Evolutionary conservation across 2,888 invertebrate genomes (phyloP).

Genomic region (Epirrita christyi): DNA sequence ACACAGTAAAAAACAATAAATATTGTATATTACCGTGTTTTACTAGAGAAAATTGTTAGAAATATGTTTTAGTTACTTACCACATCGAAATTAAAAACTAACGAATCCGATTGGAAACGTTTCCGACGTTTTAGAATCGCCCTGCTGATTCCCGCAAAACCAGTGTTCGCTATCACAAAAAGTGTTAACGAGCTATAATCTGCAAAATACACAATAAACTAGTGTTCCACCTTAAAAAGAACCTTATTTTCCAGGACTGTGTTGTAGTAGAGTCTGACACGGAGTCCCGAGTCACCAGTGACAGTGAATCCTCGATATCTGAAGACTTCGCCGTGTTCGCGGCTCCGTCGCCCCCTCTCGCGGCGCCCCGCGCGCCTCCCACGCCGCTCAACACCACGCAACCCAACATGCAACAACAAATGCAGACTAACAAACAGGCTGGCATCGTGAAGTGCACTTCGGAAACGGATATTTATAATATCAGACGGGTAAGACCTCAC

Average conservation of each 20-base stretch:
- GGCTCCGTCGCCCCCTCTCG: constrained; percentile 49
- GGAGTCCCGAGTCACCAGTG: constrained; percentile 47
- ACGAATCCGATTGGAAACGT: too few species aligned
- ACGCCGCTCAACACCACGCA: constrained; percentile 17
- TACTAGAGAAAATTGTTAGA: too few species aligned
- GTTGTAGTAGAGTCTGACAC: constrained; percentile 52
- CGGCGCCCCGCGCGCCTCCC: constrained; percentile 14
- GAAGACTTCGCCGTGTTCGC: constrained; percentile 55
- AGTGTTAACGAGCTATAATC: too few species aligned
- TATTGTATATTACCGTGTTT: too few species aligned
- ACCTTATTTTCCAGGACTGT: constrained; percentile 52
- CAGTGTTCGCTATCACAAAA: too few species aligned
- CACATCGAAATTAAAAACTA: too few species aligned
- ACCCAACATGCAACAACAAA: constrained; percentile 9
- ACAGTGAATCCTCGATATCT: constrained; percentile 53
- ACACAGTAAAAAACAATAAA: too few species aligned
- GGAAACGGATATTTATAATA: constrained; percentile 64
- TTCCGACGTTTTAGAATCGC: too few species aligned
- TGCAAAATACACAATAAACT: too few species aligned
- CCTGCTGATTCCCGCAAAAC: too few species aligned
- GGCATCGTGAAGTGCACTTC: constrained; percentile 63
- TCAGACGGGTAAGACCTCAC: constrained; percentile 50
- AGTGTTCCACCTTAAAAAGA: too few species aligned
- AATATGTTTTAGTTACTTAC: too few species aligned
- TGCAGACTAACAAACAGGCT: background rate